These are phyloP conservation scores for Hydrotaea cyrtoneurina DNA, from an alignment of 2,888 invertebrate genomes.

Conservation along the genomic window DNA sequence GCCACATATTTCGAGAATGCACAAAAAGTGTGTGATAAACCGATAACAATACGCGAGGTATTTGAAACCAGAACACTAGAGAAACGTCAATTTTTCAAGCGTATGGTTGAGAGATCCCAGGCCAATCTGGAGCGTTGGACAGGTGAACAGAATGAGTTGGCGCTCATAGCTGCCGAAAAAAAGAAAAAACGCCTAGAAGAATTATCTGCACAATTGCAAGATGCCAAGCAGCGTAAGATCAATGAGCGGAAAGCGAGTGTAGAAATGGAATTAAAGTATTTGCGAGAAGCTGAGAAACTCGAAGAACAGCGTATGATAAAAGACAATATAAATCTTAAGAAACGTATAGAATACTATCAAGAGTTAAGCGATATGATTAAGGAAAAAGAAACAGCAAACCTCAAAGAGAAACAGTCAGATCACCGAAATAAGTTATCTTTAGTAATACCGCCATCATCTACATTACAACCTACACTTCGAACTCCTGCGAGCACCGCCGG, in stretches of 20 bases:
- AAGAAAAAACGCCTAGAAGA: constrained; percentile 74
- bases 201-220: constrained; percentile 73
- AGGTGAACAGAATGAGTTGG: constrained; percentile 70
- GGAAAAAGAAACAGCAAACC: constrained; percentile 51
- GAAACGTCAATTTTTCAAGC: constrained; percentile 82
- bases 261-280: constrained; percentile 72
- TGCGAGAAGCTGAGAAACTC: constrained; percentile 72
- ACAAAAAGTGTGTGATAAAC: constrained; percentile 81
- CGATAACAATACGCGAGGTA: constrained; percentile 82
- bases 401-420: too few relatives aligned
- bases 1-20: constrained; percentile 72
- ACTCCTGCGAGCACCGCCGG: constrained; percentile 69
- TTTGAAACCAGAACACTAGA: constrained; percentile 81
- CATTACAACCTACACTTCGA: constrained; percentile 35
- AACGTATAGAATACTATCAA: constrained; percentile 76
- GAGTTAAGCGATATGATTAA: constrained; percentile 72
- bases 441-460: constrained; percentile 35
- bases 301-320: constrained; percentile 73
- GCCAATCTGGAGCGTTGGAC: constrained; percentile 76
- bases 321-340: constrained; percentile 74
- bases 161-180: constrained; percentile 69
- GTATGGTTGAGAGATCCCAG: constrained; percentile 81
- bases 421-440: constrained; percentile 47
- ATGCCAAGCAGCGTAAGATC: constrained; percentile 74
- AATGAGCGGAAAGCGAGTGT: constrained; percentile 75